A percentile compares a stretch with the other conserved stretches of the same genome.
These are phyloP conservation scores for Onychostruthus taczanowskii DNA, from an alignment of 2,113 vertebrate species.

Conservation along the genomic window DNA sequence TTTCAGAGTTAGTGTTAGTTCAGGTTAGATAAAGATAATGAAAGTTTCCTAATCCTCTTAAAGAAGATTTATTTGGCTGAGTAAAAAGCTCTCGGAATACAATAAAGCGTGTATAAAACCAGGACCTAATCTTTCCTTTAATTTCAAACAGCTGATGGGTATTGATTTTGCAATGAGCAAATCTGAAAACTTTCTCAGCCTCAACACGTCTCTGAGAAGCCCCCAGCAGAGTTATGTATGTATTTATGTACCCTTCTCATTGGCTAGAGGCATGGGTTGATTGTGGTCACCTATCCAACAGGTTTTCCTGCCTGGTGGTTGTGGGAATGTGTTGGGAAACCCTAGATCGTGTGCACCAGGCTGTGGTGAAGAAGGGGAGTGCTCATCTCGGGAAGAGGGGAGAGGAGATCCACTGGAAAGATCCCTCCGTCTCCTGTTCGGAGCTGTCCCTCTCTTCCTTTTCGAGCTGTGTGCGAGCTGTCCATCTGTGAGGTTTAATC, in stretches of 20 bases:
- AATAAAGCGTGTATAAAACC: constrained; percentile 78
- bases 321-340: not conserved
- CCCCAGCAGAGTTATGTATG: not conserved
- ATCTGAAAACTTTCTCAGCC: constrained; percentile 70
- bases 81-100: constrained; percentile 77
- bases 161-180: constrained; percentile 86
- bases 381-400: accelerated
- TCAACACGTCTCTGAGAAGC: not conserved
- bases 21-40: constrained; percentile 85
- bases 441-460: not conserved
- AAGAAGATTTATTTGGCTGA: constrained; percentile 79
- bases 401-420: accelerated
- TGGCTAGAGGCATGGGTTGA: not conserved
- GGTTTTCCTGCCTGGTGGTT: not conserved
- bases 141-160: constrained; percentile 89
- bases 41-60: constrained; percentile 82
- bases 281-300: not conserved
- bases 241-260: constrained; percentile 28
- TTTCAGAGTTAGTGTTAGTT: constrained; percentile 76
- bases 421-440: accelerated
- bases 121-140: constrained; percentile 83
- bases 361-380: not conserved
- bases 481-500: not conserved
- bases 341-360: too few relatives aligned
- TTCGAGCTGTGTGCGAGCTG: not conserved